phyloP scores from a whole-genome alignment of 2,797 vertebrate species.

The Nothura maculosa region DNA sequence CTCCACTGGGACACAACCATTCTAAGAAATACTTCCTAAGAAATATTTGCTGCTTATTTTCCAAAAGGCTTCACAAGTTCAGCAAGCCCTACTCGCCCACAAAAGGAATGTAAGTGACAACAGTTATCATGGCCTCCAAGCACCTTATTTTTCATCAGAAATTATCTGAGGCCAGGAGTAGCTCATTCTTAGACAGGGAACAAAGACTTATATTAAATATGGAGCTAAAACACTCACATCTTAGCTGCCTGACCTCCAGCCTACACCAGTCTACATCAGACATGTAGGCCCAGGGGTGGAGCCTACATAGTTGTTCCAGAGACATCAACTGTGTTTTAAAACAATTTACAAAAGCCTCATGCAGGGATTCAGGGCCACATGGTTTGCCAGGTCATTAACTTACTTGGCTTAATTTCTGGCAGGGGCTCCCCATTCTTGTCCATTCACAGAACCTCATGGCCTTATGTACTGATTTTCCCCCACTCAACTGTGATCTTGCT shows the following conservation, averaged over 20 bases:
- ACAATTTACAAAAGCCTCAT: accelerated
- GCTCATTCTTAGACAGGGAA: not conserved
- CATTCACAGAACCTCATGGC: not conserved
- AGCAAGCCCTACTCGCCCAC: not conserved
- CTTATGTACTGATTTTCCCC: not conserved
- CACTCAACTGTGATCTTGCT: not conserved
- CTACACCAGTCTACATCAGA: not conserved
- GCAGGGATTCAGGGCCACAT: not conserved
- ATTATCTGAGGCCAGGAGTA: not conserved
- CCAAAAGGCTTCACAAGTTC: not conserved
- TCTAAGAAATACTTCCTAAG: not conserved
- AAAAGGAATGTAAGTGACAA: not conserved
- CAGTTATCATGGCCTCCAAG: not conserved
- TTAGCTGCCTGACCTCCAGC: not conserved
- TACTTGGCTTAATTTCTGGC: not conserved
- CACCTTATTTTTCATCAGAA: not conserved
- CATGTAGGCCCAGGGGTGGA: not conserved
- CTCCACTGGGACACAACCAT: not conserved
- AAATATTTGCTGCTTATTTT: not conserved
- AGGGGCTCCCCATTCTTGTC: not conserved
- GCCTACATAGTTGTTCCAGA: no score
- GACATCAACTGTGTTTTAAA: accelerated
- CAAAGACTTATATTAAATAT: not conserved
- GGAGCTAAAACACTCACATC: not conserved
- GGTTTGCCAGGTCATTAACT: not conserved